phyloP scores from a whole-genome alignment of 2,113 vertebrate genomes.

The Microtus ochrogaster region DNA sequence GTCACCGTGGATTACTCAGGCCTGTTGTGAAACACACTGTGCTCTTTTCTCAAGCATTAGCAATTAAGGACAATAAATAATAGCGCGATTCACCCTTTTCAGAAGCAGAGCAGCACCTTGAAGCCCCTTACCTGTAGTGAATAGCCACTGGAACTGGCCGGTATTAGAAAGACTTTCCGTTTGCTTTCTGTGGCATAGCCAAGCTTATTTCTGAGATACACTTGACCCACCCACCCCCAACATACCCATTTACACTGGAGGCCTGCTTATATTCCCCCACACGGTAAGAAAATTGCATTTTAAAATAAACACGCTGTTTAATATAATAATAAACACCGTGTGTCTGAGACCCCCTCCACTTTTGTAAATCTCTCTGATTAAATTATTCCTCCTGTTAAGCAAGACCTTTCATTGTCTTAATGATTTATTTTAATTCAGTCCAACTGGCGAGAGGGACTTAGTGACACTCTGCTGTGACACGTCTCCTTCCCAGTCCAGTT shows the following conservation, averaged over 20 bases:
- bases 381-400: conserved; percentile 77
- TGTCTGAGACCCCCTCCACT: conserved; percentile 39
- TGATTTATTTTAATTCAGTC: conserved; percentile 81
- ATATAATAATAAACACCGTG: background rate
- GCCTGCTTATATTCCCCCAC: conserved; percentile 16
- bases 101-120: conserved; percentile 58
- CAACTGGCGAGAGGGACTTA: conserved; percentile 76
- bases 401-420: conserved; percentile 76
- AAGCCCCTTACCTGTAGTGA: conserved; percentile 63
- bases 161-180: conserved; percentile 52
- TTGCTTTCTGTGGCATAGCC: background rate
- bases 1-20: conserved; percentile 79
- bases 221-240: conserved; percentile 34
- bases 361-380: conserved; percentile 71
- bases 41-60: conserved; percentile 68
- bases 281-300: conserved; percentile 54
- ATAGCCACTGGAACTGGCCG: conserved; percentile 64
- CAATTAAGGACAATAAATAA: conserved; percentile 77
- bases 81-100: conserved; percentile 67
- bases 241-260: background rate
- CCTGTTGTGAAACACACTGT: conserved; percentile 77
- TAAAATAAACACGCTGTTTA: conserved; percentile 44
- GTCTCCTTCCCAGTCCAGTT: conserved; percentile 80
- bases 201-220: conserved; percentile 52
- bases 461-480: conserved; percentile 76